Base-by-base conservation (phyloP, 2,888 invertebrate genomes). In the Dastarcus helophoroides region DNA sequence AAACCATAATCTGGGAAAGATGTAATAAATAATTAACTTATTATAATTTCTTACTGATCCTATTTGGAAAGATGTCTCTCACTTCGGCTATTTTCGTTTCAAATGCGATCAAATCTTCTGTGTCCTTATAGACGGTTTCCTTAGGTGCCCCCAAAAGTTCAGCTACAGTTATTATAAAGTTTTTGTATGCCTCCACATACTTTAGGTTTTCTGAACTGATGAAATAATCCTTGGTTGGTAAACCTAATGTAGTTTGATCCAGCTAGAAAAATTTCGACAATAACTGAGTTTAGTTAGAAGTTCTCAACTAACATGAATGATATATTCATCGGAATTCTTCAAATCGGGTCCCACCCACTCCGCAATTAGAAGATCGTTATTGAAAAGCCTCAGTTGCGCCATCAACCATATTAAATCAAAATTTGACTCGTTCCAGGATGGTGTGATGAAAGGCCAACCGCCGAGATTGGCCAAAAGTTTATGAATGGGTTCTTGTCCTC, bases 301-400 rank as follows among this genome's bases (percentile, higher is more conserved):
- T 9, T 9, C 6, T 9, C 6, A 10, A 37, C 41, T 48, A 53
- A 75, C 77, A 64, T 79, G 75, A 32, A 94, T 81, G 4, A 93
- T 77, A 58, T 90, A 86, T 50, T 82, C 77, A 48, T 86, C 80
- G 4, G 93, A 90, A 58, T 93, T 86, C 55, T 88, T 88, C 33
- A 93, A 88, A 55, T 95, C 93, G 0, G 91, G 85, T 7, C 88
- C 89, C 22, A 93, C 85, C 81, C 84, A 85, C 54, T 85, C 78
- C 0, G 86, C 79, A 41, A 91, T 73, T 1, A 91, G 64, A 34
- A 89, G 78, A 39, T 86, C 85, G 50, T 88, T 89, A 58, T 90
- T 90, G 51, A 77, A 84, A 15, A 83, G 65, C 32, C 85, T 67
- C 9, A 86, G 53, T 37, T 75, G 73, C 1, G 83, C 85, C 54